Conservation (phyloP, 2,888 invertebrate species). For the Acanthosoma haemorrhoidale region DNA sequence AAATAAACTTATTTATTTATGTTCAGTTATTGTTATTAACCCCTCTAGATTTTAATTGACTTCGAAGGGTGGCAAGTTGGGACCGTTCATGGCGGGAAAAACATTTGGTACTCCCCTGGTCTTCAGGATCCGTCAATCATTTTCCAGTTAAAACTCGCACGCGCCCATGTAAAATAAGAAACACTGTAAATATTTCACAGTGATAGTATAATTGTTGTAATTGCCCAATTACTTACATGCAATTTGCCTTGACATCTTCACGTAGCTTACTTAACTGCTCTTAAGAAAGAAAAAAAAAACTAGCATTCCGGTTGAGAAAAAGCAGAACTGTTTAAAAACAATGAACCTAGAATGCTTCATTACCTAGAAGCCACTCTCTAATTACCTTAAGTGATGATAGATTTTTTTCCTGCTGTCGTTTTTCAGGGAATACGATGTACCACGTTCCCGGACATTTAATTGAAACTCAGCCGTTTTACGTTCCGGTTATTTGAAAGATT, state of each 20-base stretch:
- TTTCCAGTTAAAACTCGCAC: no score
- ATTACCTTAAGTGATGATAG: not conserved
- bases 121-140: no score
- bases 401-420: not conserved
- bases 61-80: no score
- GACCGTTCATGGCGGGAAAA: no score
- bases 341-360: constrained; percentile 12
- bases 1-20: no score
- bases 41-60: no score
- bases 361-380: not conserved
- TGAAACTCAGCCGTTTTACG: no score
- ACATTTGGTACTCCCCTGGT: no score
- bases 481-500: no score
- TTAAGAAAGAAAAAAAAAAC: not conserved
- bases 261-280: not conserved
- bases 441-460: no score
- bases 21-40: no score
- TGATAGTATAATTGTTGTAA: not conserved
- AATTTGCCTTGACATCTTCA: not conserved
- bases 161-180: no score
- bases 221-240: not conserved
- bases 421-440: not conserved
- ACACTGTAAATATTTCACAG: not conserved
- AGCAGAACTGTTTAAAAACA: constrained; percentile 7
- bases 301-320: not conserved